Base-by-base conservation (phyloP, 2,888 invertebrate genomes). In the Drosophila subsilvestris region DNA sequence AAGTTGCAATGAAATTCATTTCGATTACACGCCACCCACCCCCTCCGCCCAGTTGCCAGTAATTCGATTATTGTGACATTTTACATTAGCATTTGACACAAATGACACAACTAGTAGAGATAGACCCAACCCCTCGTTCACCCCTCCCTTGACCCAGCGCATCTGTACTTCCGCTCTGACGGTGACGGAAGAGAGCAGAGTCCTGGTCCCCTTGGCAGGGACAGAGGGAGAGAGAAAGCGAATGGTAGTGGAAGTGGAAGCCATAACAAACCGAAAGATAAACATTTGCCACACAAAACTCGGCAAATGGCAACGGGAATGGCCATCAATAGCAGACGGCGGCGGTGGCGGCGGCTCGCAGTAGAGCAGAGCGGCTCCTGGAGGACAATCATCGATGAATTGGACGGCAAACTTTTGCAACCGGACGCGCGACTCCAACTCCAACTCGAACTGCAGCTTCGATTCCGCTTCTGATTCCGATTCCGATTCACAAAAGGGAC, bases 331-430 rank as follows among this genome's bases (percentile, higher is more conserved):
- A 47, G 72, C 72, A 76, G 58, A 59, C 55, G 63, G 44, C 55
- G 66, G 22, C 22, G 50, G 63, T 58, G 69, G 67, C 60, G n/a
- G n/a, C n/a, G n/a, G n/a, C n/a, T n/a, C n/a, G n/a, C 56, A 56
- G 55, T 61, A 37, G 37, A 14, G 14, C 32, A 9, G 32, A 2
- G 25, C 68, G 68, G 68, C 68, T 72, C 71, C 37, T 47, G 53
- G 63, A 62, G 65, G 82, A 74, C 82, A 86, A 82, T 85, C 88
- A 87, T 83, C 83, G 88, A 85, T 83, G 88, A 87, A 83, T 83
- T 83, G 86, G 76, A 85, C 86, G 82, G 70, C 68, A 82, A 83
- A 85, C 75, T 87, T 85, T 67, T 79, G 63, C 69, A 66, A 79
- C 86, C 70, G 82, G 81, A 83, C 84, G 63, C 73, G 62, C 56